These are phyloP conservation scores for Cisticola juncidis DNA, from an alignment of 2,113 vertebrate species.

Conservation along the genomic window DNA sequence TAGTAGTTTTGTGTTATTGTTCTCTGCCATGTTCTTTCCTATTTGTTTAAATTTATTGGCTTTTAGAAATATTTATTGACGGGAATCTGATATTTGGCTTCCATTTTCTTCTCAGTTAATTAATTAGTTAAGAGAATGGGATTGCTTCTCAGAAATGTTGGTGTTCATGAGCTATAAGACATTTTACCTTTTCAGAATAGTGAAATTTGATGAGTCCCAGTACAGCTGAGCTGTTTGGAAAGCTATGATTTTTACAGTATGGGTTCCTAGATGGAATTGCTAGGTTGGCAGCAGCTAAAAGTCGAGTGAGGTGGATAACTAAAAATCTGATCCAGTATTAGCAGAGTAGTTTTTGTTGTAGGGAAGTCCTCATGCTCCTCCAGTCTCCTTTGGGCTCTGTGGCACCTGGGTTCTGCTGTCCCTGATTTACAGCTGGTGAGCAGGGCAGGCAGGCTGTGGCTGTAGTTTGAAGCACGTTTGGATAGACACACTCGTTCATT, in stretches of 20 bases:
- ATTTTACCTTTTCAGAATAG: neutral
- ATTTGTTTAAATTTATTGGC: neutral
- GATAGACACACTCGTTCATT: too few relatives aligned
- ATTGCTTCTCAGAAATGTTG: neutral
- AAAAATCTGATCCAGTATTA: neutral
- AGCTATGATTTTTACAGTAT: neutral
- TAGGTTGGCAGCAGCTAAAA: neutral
- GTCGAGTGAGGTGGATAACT: neutral
- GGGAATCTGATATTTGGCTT: neutral
- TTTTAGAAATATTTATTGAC: neutral
- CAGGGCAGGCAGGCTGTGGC: neutral
- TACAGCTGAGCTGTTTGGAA: neutral
- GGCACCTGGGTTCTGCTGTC: neutral
- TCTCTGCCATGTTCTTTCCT: neutral
- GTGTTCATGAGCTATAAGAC: neutral
- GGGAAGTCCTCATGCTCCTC: neutral
- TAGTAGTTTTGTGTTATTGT: neutral
- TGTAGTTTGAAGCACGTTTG: neutral
- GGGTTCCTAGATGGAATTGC: neutral
- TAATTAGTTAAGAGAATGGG: neutral
- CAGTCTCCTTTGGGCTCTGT: rapidly evolving
- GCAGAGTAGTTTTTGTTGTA: neutral
- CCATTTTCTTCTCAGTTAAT: neutral
- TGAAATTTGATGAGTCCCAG: neutral
- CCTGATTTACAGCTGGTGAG: neutral